phyloP scores from a whole-genome alignment of 1,140 invertebrate genomes.

The Diachasmimorpha longicaudata region DNA sequence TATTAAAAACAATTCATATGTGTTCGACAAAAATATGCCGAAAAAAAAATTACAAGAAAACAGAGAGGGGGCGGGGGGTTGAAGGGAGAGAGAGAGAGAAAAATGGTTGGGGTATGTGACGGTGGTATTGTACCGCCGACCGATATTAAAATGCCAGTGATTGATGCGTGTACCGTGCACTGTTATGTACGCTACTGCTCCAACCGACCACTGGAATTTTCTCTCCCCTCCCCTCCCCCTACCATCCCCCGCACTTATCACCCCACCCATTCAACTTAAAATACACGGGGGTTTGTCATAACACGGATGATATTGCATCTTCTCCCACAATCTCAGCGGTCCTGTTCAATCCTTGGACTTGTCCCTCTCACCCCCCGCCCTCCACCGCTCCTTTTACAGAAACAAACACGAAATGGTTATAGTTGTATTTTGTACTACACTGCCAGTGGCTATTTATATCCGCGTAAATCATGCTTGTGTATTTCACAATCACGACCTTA shows the following conservation, averaged over 20 bases:
- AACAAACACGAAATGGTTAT: not conserved
- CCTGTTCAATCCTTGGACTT: not conserved
- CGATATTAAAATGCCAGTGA: conserved; percentile 64
- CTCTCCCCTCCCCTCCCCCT: not conserved
- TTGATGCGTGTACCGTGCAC: conserved; percentile 62
- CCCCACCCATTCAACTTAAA: conserved; percentile 38
- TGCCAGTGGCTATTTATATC: conserved; percentile 44
- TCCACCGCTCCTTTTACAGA: not conserved
- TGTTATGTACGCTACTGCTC: conserved; percentile 20
- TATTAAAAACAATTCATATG: not conserved
- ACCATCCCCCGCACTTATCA: conserved; percentile 15
- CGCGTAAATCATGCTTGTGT: conserved; percentile 38
- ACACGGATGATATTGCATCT: conserved; percentile 57
- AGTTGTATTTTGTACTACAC: not conserved
- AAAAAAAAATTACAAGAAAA: conserved; percentile 5
- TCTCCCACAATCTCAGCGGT: conserved; percentile 32
- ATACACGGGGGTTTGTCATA: conserved; percentile 54
- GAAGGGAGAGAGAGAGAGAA: not conserved
- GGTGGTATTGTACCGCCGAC: conserved; percentile 56
- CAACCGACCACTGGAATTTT: conserved; percentile 14
- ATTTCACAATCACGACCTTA: conserved; percentile 1
- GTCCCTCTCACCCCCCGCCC: not conserved
- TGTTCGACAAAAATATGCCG: not conserved
- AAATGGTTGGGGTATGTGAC: conserved; percentile 36
- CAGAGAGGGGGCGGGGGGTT: conserved; percentile 21